These are phyloP conservation scores for Trichoplusia ni DNA, from an alignment of 1,140 invertebrate genomes.

Conservation along the genomic window DNA sequence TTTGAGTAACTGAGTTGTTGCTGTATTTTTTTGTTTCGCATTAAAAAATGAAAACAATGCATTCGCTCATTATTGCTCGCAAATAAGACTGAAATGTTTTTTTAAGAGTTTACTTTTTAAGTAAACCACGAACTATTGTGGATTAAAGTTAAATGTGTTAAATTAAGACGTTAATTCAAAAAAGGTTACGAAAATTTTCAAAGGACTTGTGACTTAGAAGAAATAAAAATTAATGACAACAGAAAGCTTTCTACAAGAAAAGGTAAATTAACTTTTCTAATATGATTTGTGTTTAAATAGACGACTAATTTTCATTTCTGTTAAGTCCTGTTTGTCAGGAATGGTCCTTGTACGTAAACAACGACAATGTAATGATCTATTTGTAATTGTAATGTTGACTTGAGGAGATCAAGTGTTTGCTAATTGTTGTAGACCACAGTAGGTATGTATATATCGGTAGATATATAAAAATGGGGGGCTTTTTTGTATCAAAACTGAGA, in stretches of 20 bases:
- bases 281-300: conserved; percentile 20
- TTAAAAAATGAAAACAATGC: conserved; percentile 25
- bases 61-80: conserved; percentile 33
- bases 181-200: conserved; percentile 8
- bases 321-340: background rate
- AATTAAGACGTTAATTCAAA: conserved; percentile 12
- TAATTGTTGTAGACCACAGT: too few relatives aligned
- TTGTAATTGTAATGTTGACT: background rate
- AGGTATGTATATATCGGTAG: too few relatives aligned
- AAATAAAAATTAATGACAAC: conserved; percentile 22
- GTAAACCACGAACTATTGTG: conserved; percentile 11
- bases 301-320: conserved; percentile 26
- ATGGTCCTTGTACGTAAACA: background rate
- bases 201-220: conserved; percentile 18
- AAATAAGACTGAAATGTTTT: conserved; percentile 46
- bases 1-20: background rate
- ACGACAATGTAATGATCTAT: background rate
- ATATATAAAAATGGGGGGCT: too few relatives aligned
- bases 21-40: conserved; percentile 13
- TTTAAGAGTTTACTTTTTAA: conserved; percentile 20
- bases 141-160: conserved; percentile 11
- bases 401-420: background rate
- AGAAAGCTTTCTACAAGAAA: conserved; percentile 15
- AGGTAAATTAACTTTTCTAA: conserved; percentile 22
- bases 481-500: too few relatives aligned